A percentile compares a stretch with the other conserved stretches of the same genome.
These are phyloP conservation scores for Margarornis squamiger DNA, from an alignment of 2,797 vertebrate species.

Conservation along the genomic window DNA sequence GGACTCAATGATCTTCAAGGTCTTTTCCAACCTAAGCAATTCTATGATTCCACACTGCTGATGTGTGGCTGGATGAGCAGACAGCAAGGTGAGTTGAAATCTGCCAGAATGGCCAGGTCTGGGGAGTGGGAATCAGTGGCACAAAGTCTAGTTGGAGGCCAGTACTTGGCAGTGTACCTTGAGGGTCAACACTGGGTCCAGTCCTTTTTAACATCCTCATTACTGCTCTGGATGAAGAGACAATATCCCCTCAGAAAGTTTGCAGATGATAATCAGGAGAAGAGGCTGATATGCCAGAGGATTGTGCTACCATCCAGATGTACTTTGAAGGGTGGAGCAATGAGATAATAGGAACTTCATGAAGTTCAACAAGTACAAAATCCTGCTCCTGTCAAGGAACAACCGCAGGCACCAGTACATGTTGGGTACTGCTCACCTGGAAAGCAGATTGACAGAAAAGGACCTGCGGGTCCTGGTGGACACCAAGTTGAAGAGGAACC, in stretches of 20 bases:
- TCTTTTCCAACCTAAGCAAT: too few relatives aligned
- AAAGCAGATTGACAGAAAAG: background rate
- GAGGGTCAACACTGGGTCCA: background rate
- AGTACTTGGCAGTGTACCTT: too few relatives aligned
- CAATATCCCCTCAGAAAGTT: background rate
- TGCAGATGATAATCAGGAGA: background rate
- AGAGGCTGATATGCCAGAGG: background rate
- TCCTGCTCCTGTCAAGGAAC: background rate
- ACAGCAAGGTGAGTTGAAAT: background rate
- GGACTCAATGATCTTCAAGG: too few relatives aligned
- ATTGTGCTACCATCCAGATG: background rate
- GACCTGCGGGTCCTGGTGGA: background rate
- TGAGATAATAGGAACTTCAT: accelerated
- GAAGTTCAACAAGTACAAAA: background rate
- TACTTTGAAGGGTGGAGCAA: background rate
- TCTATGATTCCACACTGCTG: background rate
- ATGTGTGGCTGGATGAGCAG: background rate
- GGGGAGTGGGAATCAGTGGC: background rate
- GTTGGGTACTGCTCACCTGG: background rate
- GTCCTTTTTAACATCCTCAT: background rate
- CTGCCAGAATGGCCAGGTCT: background rate
- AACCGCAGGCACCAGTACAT: accelerated
- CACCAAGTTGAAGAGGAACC: background rate
- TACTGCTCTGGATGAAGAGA: background rate
- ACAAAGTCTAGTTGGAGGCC: accelerated